phyloP scores from a whole-genome alignment of 2,797 vertebrate genomes.

The Galago senegalensis region DNA sequence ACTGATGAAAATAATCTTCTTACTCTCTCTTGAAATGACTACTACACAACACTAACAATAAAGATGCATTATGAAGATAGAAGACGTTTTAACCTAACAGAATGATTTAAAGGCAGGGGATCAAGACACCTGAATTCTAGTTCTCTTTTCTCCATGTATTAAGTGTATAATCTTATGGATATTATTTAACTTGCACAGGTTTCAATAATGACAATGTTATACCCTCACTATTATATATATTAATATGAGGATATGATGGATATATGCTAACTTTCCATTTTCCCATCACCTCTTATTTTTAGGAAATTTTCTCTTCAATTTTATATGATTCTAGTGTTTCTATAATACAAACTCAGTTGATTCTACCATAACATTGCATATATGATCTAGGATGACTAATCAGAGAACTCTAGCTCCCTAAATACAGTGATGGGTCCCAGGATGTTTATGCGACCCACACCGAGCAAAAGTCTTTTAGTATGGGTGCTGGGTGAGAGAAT shows the following conservation, averaged over 20 bases:
- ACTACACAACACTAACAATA: not conserved
- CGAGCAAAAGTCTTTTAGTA: not conserved
- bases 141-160: not conserved
- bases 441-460: not conserved
- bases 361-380: not conserved
- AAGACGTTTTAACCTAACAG: not conserved
- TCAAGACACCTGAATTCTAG: not conserved
- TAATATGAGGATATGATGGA: not conserved
- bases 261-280: not conserved
- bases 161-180: not conserved
- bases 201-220: not conserved
- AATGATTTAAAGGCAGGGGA: not conserved
- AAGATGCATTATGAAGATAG: not conserved
- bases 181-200: not conserved
- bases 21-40: not conserved
- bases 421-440: not conserved
- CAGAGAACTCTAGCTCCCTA: not conserved
- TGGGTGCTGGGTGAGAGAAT: not conserved
- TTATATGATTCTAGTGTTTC: not conserved
- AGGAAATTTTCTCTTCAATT: not conserved
- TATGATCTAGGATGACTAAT: not conserved
- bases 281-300: not conserved
- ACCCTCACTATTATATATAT: not conserved
- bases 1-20: not conserved
- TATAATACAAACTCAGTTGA: not conserved